Percentiles rank a stretch among this genome's conserved stretches.
These are phyloP conservation scores for Sebastes diploproa DNA, from an alignment of 2,797 vertebrate species.

Conservation along the genomic window DNA sequence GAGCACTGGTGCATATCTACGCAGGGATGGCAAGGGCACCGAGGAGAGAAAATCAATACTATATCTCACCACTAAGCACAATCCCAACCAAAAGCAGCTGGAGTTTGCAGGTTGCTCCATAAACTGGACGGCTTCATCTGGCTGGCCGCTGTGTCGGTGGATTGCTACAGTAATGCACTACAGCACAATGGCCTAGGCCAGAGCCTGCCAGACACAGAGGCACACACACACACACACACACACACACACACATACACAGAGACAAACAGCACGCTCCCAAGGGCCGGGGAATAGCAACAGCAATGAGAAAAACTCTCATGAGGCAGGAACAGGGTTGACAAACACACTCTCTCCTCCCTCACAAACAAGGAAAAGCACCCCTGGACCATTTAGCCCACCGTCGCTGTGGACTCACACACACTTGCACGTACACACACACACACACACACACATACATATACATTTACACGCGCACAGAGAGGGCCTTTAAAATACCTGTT, in stretches of 20 bases:
- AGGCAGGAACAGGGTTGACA: constrained; percentile 70
- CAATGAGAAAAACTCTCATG: constrained; percentile 73
- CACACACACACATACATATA: constrained; percentile 9
- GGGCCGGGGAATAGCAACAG: constrained; percentile 65
- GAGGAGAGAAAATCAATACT: constrained; percentile 83
- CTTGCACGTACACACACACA: neutral
- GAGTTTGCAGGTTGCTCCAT: constrained; percentile 85
- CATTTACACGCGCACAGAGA: neutral
- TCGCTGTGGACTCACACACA: constrained; percentile 15
- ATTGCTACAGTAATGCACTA: constrained; percentile 76
- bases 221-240: constrained; percentile 24
- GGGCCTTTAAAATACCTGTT: constrained; percentile 75
- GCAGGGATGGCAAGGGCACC: constrained; percentile 81
- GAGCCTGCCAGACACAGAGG: constrained; percentile 61
- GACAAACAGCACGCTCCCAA: constrained; percentile 45
- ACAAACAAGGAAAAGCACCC: constrained; percentile 66
- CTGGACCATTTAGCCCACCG: constrained; percentile 69
- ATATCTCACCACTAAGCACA: constrained; percentile 86
- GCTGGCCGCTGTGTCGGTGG: constrained; percentile 73
- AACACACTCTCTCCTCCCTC: constrained; percentile 62
- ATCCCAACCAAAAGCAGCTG: constrained; percentile 84
- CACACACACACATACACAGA: neutral
- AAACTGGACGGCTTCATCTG: constrained; percentile 86
- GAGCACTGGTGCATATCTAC: constrained; percentile 79
- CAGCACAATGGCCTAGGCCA: constrained; percentile 69